Evolutionary conservation across 2,797 vertebrate species (phyloP).

Genomic region (Menidia menidia): DNA sequence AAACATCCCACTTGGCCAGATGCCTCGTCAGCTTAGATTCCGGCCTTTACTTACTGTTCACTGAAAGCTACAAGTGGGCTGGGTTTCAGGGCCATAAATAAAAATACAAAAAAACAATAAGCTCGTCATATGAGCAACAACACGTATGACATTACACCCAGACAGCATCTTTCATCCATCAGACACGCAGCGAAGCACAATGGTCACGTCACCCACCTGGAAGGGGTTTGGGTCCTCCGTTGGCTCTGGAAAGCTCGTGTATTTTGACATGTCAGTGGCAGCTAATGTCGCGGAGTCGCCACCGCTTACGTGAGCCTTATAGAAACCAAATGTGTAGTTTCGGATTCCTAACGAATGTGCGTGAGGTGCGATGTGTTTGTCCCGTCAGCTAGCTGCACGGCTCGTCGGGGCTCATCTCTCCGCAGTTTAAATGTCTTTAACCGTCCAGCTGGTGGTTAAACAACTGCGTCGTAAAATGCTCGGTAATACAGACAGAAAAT

Average conservation of each 20-base stretch:
- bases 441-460: background rate
- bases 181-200: background rate
- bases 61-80: constrained; percentile 38
- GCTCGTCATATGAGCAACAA: constrained; percentile 31
- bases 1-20: background rate
- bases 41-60: background rate
- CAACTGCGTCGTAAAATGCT: background rate
- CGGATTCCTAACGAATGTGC: background rate
- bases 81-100: background rate
- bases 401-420: constrained; percentile 43
- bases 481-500: background rate
- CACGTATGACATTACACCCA: constrained; percentile 47
- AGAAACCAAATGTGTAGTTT: background rate
- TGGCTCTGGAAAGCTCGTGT: constrained; percentile 80
- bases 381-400: constrained; percentile 17
- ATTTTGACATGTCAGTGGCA: constrained; percentile 75
- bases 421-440: background rate
- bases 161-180: constrained; percentile 7
- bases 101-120: background rate
- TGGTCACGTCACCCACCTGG: constrained; percentile 71
- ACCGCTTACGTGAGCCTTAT: background rate
- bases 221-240: constrained; percentile 84
- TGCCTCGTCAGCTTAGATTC: background rate
- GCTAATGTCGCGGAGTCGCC: constrained; percentile 29
- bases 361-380: constrained; percentile 7